Conservation (phyloP, 1,140 invertebrate species). For the Atta cephalotes region DNA sequence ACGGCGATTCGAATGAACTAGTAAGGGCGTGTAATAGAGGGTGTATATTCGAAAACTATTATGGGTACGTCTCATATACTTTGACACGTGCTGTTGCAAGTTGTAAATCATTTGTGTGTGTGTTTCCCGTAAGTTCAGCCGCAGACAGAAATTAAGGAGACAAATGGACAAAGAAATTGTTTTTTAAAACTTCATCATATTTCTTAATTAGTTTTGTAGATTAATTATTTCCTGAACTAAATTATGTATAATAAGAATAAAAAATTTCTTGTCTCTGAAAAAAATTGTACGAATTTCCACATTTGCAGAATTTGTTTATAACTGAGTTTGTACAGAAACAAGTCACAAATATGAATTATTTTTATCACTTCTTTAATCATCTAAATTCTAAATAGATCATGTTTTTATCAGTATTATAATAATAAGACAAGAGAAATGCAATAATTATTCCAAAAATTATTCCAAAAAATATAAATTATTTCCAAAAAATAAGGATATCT, state of each 20-base stretch:
- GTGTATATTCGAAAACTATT: conserved; percentile 57
- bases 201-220: background rate
- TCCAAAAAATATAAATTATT: no score
- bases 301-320: no score
- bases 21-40: conserved; percentile 40
- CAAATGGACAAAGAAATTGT: background rate
- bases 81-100: conserved; percentile 39
- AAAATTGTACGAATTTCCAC: no score
- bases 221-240: background rate
- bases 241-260: background rate
- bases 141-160: background rate
- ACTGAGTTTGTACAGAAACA: no score
- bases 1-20: conserved; percentile 16
- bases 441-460: no score
- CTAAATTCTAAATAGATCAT: no score
- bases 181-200: background rate
- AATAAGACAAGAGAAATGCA: no score
- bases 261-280: background rate
- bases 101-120: conserved; percentile 22
- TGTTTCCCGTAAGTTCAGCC: conserved; percentile 20
- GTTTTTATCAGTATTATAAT: no score
- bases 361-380: no score
- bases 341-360: no score
- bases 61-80: conserved; percentile 15
- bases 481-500: no score